Percentiles rank a stretch among this genome's conserved stretches.
phyloP scores from a whole-genome alignment of 2,797 vertebrate species.

The Melanogrammus aeglefinus region DNA sequence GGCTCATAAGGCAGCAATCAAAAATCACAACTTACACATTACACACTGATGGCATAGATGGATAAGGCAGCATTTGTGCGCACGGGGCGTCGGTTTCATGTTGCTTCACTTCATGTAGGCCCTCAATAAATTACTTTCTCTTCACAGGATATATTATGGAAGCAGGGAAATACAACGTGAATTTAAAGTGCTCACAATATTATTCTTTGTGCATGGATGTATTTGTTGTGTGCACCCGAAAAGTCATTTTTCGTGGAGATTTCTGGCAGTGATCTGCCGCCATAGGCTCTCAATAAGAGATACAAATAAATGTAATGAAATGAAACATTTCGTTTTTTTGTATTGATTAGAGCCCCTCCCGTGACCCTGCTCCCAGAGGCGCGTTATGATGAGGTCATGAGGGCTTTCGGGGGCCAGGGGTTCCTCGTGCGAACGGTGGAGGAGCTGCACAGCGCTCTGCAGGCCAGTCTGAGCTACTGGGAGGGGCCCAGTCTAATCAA shows the following conservation, averaged over 20 bases:
- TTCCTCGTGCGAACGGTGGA: slow-evolving; percentile 85
- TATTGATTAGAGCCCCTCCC: slow-evolving; percentile 79
- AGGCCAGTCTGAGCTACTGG: slow-evolving; percentile 77
- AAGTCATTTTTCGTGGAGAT: too few species aligned
- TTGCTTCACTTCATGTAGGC: too few species aligned
- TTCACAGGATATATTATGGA: too few species aligned
- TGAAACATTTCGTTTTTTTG: not conserved
- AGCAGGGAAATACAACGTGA: too few species aligned
- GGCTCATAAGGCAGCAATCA: too few species aligned
- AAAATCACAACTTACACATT: not conserved
- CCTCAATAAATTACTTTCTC: too few species aligned
- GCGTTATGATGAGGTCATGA: slow-evolving; percentile 89
- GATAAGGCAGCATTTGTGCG: too few species aligned
- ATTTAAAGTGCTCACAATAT: too few species aligned
- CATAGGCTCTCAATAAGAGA: not conserved
- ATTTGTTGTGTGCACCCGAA: too few species aligned
- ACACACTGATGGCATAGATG: not conserved
- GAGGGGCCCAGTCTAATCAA: slow-evolving; percentile 85
- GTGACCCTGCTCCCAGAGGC: slow-evolving; percentile 87
- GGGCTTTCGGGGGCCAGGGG: slow-evolving; percentile 88
- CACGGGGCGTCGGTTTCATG: too few species aligned
- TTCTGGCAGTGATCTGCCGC: too few species aligned
- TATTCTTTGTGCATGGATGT: too few species aligned
- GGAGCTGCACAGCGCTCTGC: slow-evolving; percentile 80
- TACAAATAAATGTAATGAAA: not conserved